Evolutionary conservation across 2,113 vertebrate genomes (phyloP).

Genomic region (Guaruba guarouba): DNA sequence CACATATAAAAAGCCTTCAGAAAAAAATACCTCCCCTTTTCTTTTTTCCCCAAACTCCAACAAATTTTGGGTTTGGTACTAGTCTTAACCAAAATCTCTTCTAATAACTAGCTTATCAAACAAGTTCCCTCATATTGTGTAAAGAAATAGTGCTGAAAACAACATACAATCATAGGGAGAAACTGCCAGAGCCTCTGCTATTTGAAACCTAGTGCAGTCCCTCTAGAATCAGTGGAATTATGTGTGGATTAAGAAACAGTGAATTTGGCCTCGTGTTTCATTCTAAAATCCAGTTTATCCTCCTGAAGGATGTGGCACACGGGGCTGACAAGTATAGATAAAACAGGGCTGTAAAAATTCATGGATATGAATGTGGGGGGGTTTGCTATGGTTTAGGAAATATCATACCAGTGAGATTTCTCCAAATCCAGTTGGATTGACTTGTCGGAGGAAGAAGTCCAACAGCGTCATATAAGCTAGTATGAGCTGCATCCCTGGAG

Average conservation of each 20-base stretch:
- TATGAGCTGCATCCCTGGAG: not conserved
- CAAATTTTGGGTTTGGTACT: not conserved
- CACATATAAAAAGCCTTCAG: not conserved
- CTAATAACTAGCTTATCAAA: slow-evolving; percentile 15
- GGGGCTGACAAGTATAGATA: not conserved
- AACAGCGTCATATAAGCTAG: not conserved
- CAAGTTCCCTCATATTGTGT: not conserved
- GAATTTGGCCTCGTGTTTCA: not conserved
- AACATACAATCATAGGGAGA: not conserved
- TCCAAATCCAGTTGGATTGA: slow-evolving; percentile 22
- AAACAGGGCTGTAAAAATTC: not conserved
- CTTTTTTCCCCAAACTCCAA: not conserved
- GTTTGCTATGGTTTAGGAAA: slow-evolving; percentile 40
- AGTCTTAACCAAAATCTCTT: not conserved
- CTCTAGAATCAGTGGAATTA: slow-evolving; percentile 9
- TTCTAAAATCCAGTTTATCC: slow-evolving; percentile 7
- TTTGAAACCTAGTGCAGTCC: slow-evolving; percentile 5
- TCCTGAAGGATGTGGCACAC: not conserved
- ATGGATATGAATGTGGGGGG: not conserved
- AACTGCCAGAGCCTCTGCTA: slow-evolving; percentile 9
- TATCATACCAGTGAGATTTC: slow-evolving; percentile 32
- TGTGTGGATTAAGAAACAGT: not conserved
- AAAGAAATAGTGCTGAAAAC: slow-evolving; percentile 29
- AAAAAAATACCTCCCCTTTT: not conserved
- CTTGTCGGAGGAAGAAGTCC: not conserved